Evolutionary conservation across 2,797 vertebrate genomes (phyloP).

Genomic region (Macroramphosus scolopax): DNA sequence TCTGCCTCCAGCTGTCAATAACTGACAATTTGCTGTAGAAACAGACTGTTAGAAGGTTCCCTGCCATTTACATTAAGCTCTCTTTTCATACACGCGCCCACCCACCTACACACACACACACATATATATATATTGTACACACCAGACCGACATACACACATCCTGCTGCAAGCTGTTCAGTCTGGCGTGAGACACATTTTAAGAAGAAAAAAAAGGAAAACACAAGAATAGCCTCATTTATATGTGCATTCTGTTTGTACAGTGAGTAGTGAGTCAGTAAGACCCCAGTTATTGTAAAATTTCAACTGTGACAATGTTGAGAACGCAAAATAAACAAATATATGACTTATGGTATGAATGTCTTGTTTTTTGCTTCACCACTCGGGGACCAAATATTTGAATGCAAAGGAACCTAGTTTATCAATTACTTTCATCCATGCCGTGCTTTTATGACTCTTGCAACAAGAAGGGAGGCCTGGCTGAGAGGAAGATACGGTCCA

Average conservation of each 20-base stretch:
- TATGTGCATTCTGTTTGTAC: constrained; percentile 93
- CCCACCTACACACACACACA: constrained; percentile 22
- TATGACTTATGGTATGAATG: constrained; percentile 79
- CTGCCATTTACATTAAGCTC: constrained; percentile 67
- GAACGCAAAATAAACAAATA: constrained; percentile 94
- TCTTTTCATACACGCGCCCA: constrained; percentile 45
- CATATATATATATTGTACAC: constrained; percentile 32
- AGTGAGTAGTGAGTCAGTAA: constrained; percentile 85
- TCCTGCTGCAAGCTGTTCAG: constrained; percentile 79
- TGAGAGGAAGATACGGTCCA: no score
- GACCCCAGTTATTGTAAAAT: constrained; percentile 90
- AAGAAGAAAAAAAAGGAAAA: constrained; percentile 63
- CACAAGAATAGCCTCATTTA: constrained; percentile 88
- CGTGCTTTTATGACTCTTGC: no score
- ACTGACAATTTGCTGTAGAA: constrained; percentile 78
- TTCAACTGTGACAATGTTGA: constrained; percentile 96
- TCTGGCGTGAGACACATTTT: constrained; percentile 75
- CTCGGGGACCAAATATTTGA: no score
- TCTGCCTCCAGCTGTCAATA: constrained; percentile 76
- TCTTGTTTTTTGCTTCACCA: constrained; percentile 27
- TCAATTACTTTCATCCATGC: no score
- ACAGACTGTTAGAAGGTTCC: constrained; percentile 80
- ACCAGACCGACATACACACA: constrained; percentile 49
- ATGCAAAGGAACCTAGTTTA: no score
- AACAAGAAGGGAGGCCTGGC: no score